Base-by-base conservation (phyloP, 1,140 invertebrate species). In the Colletes gigas region DNA sequence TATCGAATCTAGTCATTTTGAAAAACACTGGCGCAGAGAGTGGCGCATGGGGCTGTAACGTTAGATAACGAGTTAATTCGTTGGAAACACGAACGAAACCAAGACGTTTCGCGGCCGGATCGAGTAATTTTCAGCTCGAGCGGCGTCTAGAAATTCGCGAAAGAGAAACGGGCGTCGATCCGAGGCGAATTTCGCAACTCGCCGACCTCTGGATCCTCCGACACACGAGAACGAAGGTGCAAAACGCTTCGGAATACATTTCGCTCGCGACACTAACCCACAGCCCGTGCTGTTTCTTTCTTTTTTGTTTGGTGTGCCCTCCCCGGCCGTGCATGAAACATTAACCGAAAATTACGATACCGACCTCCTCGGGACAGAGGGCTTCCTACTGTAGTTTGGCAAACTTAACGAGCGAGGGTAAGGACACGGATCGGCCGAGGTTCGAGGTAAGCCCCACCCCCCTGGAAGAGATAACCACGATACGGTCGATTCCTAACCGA, bases 331-430 rank as follows among this genome's bases (percentile, higher is more conserved):
- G 84, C 85, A 86, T 87, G 85, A 87, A 87, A 86, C 84, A 57
- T 75, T 81, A 85, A 86, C 55, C 81, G 76, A 85, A 76, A 86
- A 78, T 78, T 57, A 30, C 65, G 78, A 86, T 75, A 87, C 21
- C 86, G 62, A 80, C 72, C 72, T 54, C 72, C 72, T 54, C 78
- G 77, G 79, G 85, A 88, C 89, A 93, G 92, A 89, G 91, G 81
- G 91, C 92, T 88, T 93, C 91, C 88, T 93, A 92, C 90, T 92
- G 89, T 92, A 92, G 91, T 89, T 91, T 93, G 92, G 92, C 91
- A 88, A 90, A 91, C 89, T 89, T 92, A 90, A 88, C 87, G 70
- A 87, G 78, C 83, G 78, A 76, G 78, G 84, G 88, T 90, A 88
- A 88, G 80, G 86, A 89, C 65, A 83, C 79, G 83, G 83, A 89